These are phyloP conservation scores for Drosophila varians DNA, from an alignment of 1,140 invertebrate genomes.

Conservation along the genomic window DNA sequence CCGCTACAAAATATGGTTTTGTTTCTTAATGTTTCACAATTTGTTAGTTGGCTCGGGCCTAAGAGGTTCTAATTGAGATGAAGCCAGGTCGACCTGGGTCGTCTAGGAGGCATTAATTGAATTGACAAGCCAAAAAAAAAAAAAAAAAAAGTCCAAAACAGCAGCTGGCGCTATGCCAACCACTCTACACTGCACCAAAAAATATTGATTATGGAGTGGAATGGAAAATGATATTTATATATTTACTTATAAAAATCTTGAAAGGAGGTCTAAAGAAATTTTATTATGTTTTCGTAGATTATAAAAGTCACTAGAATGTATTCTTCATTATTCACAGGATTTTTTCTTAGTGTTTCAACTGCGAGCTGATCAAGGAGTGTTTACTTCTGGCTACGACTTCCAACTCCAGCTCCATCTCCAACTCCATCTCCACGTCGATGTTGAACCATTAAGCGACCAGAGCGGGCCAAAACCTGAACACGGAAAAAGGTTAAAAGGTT, in stretches of 20 bases:
- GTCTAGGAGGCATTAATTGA: slow-evolving; percentile 73
- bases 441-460: slow-evolving; percentile 62
- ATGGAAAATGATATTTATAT: too few relatives aligned
- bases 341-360: slow-evolving; percentile 17
- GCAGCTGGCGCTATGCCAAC: slow-evolving; percentile 64
- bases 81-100: slow-evolving; percentile 10
- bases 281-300: too few relatives aligned
- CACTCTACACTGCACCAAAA: slow-evolving; percentile 9
- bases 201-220: too few relatives aligned
- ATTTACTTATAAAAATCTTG: too few relatives aligned
- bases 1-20: slow-evolving; percentile 46
- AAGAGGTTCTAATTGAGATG: slow-evolving; percentile 73
- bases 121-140: slow-evolving; percentile 59
- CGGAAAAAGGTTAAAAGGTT: slow-evolving; percentile 79
- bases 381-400: slow-evolving; percentile 38
- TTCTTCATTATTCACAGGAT: background rate
- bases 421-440: slow-evolving; percentile 18
- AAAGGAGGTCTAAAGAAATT: too few relatives aligned
- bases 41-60: slow-evolving; percentile 71
- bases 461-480: slow-evolving; percentile 53
- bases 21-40: slow-evolving; percentile 65
- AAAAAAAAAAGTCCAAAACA: slow-evolving; percentile 31
- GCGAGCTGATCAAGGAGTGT: slow-evolving; percentile 64
- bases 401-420: slow-evolving; percentile 20
- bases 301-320: background rate